Conservation (phyloP, 2,888 invertebrate genomes). For the Pristionchus japonicus region DNA sequence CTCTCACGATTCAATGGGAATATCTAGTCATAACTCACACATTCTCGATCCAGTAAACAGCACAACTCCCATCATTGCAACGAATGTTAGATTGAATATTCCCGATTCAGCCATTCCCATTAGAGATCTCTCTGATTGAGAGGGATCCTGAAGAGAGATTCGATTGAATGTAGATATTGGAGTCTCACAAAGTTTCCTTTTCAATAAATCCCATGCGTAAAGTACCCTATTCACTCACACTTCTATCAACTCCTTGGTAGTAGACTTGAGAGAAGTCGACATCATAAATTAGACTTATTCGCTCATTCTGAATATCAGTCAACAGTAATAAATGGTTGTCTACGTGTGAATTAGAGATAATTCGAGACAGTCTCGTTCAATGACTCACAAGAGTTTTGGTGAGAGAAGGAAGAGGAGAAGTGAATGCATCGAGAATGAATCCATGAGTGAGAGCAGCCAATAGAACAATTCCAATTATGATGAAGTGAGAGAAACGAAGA, state of each 20-base stretch:
- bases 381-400: too few relatives aligned
- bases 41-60: constrained; percentile 22
- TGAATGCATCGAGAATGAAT: neutral
- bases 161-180: too few relatives aligned
- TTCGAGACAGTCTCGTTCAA: too few relatives aligned
- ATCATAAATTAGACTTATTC: neutral
- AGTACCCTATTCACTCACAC: neutral
- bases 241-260: constrained; percentile 20
- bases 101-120: constrained; percentile 13
- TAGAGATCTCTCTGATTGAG: neutral
- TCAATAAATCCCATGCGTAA: too few relatives aligned
- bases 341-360: too few relatives aligned
- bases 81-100: neutral
- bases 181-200: too few relatives aligned
- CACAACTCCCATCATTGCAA: neutral
- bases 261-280: neutral
- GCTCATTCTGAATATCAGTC: constrained; percentile 1
- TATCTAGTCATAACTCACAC: neutral
- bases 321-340: neutral
- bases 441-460: constrained; percentile 33
- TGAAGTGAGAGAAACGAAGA: too few relatives aligned
- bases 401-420: neutral
- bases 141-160: neutral
- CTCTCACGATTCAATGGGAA: neutral
- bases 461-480: too few relatives aligned